Percentiles rank a stretch among this genome's conserved stretches.
Evolutionary conservation across 2,888 invertebrate species (phyloP).

Genomic region (Colletes collaris): DNA sequence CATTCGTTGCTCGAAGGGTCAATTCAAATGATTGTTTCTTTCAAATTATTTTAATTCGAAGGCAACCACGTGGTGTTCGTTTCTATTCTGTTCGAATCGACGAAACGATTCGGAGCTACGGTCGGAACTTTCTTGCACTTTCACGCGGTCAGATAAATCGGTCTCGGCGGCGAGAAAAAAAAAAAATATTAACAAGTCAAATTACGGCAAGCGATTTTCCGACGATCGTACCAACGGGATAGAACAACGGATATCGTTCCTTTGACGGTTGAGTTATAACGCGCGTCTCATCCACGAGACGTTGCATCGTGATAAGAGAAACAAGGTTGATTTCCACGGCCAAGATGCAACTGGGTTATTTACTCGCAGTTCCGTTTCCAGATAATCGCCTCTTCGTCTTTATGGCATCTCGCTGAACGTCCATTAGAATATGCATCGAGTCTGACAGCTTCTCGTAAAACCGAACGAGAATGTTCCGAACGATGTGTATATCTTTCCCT

Average conservation of each 20-base stretch:
- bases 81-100: background rate
- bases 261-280: conserved; percentile 47
- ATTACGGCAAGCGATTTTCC: conserved; percentile 19
- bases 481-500: background rate
- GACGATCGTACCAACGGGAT: conserved; percentile 9
- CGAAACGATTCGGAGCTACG: background rate
- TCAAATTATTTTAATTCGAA: no score
- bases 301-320: conserved; percentile 42
- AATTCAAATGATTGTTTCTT: no score
- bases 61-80: no score
- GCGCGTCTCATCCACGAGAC: conserved; percentile 27
- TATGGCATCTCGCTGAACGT: conserved; percentile 27
- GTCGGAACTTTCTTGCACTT: conserved; percentile 20
- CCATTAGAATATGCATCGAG: conserved; percentile 38
- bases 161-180: background rate
- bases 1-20: no score
- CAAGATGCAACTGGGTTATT: conserved; percentile 53
- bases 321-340: conserved; percentile 56
- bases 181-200: background rate
- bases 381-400: conserved; percentile 42
- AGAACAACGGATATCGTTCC: conserved; percentile 33
- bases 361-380: conserved; percentile 45
- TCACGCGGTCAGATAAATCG: background rate
- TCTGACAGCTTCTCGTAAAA: conserved; percentile 25
- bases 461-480: conserved; percentile 2